Base-by-base conservation (phyloP, 2,888 invertebrate species). In the Cartodere bifasciata region DNA sequence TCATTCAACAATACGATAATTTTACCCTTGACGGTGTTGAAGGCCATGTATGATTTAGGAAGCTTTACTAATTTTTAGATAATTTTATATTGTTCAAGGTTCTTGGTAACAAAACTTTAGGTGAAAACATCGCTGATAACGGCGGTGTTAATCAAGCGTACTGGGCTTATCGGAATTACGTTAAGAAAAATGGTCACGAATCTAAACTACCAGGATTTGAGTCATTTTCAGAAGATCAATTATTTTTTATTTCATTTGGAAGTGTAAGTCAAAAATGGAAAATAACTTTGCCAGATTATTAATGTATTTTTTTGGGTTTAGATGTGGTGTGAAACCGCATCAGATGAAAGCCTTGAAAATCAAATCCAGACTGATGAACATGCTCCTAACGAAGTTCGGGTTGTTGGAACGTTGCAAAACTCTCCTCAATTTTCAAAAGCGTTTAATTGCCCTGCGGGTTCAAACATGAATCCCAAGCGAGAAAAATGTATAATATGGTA, bases 311-410 rank as follows among this genome's bases (percentile, higher is more conserved):
- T 26, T 34, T 47, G n/a, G n/a, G n/a, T 53, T 16, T 58, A 83
- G 81, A 64, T 87, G 7, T 90, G 90, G 90, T 90, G 90, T 54
- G 85, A 86, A 52, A 70, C 75, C 16, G 71, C 69, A 39, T 77
- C 75, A 17, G 62, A 62, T 14, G 70, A 72, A 16, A 71, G 77
- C 1, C 53, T 80, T 5, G 62, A 64, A 24, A 68, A 68, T 41
- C 75, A 80, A 35, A 51, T 83, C 3, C 65, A 70, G 34, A 41
- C 41, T 13, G 84, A 85, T 44, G 72, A 75, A 27, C 85, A 86
- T 48, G 73, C 80, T 36, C 86, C 86, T 0, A 75, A 75, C 14
- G 64, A 65, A 41, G 64, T 82, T 37, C 62, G 85, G 13, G 70
- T 84, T 0, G 63, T 65, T 16, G 84, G 78, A 0, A 72, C 75